These are phyloP conservation scores for Macrobrachium rosenbergii DNA, from an alignment of 1,140 invertebrate species.

Conservation along the genomic window DNA sequence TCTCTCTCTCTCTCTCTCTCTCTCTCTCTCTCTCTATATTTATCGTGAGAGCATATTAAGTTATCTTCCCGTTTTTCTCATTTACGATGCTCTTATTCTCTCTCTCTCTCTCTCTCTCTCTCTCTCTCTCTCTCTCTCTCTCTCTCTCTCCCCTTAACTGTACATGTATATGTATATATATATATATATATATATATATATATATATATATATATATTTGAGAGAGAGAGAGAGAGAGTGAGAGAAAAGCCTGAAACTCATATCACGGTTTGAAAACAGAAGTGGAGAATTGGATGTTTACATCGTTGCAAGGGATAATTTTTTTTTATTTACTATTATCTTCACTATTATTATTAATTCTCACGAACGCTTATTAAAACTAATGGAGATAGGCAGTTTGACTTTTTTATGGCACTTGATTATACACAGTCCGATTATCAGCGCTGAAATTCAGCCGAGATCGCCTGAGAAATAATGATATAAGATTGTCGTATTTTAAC, in stretches of 20 bases:
- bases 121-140: slow-evolving; percentile 47
- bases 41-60: not conserved
- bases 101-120: slow-evolving; percentile 45
- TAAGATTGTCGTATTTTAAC: no score
- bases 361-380: no score
- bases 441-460: no score
- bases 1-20: not conserved
- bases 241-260: not conserved
- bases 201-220: no score
- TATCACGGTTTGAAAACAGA: not conserved
- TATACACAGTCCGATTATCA: no score
- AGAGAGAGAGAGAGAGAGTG: not conserved
- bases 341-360: no score
- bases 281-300: not conserved
- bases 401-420: no score
- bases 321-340: no score
- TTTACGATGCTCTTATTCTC: slow-evolving; percentile 1
- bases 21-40: not conserved
- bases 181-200: not conserved
- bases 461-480: no score
- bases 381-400: no score
- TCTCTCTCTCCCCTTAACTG: slow-evolving; percentile 24
- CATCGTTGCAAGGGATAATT: not conserved
- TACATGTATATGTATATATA: no score
- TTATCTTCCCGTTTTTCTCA: not conserved